phyloP scores from a whole-genome alignment of 1,140 invertebrate genomes.

The Drosophila carrolli region DNA sequence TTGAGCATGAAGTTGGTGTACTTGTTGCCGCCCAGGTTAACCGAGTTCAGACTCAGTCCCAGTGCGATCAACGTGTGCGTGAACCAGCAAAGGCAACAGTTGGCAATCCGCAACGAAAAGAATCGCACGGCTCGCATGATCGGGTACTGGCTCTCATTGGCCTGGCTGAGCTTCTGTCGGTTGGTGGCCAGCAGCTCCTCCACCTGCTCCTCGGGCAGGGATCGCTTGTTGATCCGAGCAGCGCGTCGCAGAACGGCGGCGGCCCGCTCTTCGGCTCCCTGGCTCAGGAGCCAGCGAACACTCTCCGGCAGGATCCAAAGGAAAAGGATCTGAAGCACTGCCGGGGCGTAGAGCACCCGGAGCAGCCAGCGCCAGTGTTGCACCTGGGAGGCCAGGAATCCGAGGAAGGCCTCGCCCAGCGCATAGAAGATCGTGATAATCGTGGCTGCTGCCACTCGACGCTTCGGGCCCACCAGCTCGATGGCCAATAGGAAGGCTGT shows the following conservation, averaged over 20 bases:
- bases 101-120: conserved; percentile 86
- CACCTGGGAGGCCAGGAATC: conserved; percentile 88
- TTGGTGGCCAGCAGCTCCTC: conserved; percentile 66
- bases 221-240: conserved; percentile 88
- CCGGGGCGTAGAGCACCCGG: conserved; percentile 88
- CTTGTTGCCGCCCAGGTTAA: conserved; percentile 89
- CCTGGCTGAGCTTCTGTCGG: conserved; percentile 54
- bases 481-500: conserved; percentile 88
- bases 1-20: conserved; percentile 90
- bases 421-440: conserved; percentile 90
- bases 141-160: conserved; percentile 75
- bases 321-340: conserved; percentile 88
- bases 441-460: conserved; percentile 90
- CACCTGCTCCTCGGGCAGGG: conserved; percentile 86
- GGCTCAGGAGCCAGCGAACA: conserved; percentile 90
- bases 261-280: conserved; percentile 88
- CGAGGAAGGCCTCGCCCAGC: conserved; percentile 89
- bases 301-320: conserved; percentile 88
- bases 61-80: conserved; percentile 91
- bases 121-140: conserved; percentile 58
- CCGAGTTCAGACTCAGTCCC: conserved; percentile 92
- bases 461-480: conserved; percentile 91
- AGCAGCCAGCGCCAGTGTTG: conserved; percentile 90
- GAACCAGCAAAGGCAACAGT: conserved; percentile 89
- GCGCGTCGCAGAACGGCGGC: conserved; percentile 87